phyloP scores from a whole-genome alignment of 2,797 vertebrate species.

The Pseudopleuronectes americanus region DNA sequence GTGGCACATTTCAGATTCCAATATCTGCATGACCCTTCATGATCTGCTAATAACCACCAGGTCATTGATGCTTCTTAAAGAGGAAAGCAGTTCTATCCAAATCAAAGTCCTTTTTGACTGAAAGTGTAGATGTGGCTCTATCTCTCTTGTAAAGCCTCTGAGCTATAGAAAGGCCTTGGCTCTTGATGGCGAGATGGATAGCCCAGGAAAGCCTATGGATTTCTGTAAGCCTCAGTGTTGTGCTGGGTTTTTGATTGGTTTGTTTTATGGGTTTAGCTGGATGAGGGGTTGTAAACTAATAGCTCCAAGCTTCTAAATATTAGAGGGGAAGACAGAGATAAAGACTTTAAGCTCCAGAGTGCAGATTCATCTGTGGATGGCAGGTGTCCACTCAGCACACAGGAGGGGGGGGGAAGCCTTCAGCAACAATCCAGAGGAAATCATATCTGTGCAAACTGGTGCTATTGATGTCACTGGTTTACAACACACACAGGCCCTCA shows the following conservation, averaged over 20 bases:
- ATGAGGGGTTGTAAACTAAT: conserved; percentile 70
- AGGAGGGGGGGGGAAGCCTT: conserved; percentile 14
- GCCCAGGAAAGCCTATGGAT: conserved; percentile 69
- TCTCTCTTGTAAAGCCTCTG: conserved; percentile 53
- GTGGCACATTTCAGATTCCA: background rate
- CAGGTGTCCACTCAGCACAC: conserved; percentile 68
- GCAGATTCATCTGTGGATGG: conserved; percentile 62
- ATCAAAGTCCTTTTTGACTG: conserved; percentile 58
- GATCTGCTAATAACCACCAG: conserved; percentile 51
- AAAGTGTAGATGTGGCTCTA: conserved; percentile 28
- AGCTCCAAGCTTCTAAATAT: conserved; percentile 71
- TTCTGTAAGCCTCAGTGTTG: conserved; percentile 60
- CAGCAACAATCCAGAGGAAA: conserved; percentile 36
- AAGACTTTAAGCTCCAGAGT: conserved; percentile 61
- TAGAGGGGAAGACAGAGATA: conserved; percentile 53
- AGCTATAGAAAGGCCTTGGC: conserved; percentile 51
- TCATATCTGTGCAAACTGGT: conserved; percentile 29
- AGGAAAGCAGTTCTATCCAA: conserved; percentile 50
- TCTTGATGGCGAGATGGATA: conserved; percentile 72
- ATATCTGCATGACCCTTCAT: conserved; percentile 8
- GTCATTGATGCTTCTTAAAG: conserved; percentile 59
- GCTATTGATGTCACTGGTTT: conserved; percentile 33
- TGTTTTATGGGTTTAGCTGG: conserved; percentile 68
- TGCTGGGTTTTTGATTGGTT: conserved; percentile 68
- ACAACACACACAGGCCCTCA: conserved; percentile 3